A percentile compares a stretch with the other conserved stretches of the same genome.
Evolutionary conservation across 1,140 invertebrate species (phyloP).

Genomic region (Brachionus manjavacas): DNA sequence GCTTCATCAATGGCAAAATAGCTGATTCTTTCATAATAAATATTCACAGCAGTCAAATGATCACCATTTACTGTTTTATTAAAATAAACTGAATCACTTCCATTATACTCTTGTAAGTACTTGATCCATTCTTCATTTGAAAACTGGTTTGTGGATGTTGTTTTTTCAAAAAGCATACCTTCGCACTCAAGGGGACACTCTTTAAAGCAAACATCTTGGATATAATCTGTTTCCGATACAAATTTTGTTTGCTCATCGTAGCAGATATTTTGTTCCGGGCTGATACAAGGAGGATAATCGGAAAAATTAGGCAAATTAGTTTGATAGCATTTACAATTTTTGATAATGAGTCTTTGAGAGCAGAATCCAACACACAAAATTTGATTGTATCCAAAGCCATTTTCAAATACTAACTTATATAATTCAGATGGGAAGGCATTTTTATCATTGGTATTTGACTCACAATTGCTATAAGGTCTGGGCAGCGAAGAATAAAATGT

Average conservation of each 20-base stretch:
- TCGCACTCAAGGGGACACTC: slow-evolving; percentile 8
- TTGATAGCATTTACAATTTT: not conserved
- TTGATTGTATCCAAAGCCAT: not conserved
- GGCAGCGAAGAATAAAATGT: not conserved
- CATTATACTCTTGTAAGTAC: not conserved
- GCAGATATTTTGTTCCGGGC: not conserved
- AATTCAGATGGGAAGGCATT: not conserved
- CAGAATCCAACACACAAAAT: not conserved
- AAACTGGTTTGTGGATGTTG: not conserved
- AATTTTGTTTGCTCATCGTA: not conserved
- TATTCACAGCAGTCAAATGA: not conserved
- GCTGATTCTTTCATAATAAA: not conserved
- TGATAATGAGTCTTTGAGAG: not conserved
- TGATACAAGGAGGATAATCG: not conserved
- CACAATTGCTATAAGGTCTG: slow-evolving; percentile 20
- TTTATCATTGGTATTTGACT: not conserved
- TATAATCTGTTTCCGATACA: not conserved
- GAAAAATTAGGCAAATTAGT: not conserved
- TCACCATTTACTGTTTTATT: not conserved
- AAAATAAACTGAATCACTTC: not conserved
- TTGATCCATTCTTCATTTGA: not conserved
- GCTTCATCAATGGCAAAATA: not conserved
- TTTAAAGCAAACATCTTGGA: not conserved
- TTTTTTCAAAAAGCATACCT: not conserved
- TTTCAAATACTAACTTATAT: not conserved